Evolutionary conservation across 2,797 vertebrate species (phyloP), one percentile per base, ranked within the genome.

Genomic region (Falco novaeseelandiae): DNA sequence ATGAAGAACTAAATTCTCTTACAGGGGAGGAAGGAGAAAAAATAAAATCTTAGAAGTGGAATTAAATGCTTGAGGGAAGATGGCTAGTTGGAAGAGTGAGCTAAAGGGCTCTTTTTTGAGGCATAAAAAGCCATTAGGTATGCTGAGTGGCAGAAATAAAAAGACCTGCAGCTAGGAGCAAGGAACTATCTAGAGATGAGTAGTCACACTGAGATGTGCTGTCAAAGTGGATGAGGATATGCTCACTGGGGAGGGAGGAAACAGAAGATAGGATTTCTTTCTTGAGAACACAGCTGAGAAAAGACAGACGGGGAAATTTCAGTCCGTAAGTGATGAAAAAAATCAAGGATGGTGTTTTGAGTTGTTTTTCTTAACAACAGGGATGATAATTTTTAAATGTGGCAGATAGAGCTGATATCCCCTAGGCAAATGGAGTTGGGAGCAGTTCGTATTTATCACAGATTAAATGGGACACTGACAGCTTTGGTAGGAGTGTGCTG

Each of bases 291-390:
- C 63, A 82, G 62, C 51, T 84, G 80, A 95, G 81, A 40, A 93
- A 93, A 94, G 94, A 93, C 70, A 93, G 87, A 91, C 90, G 90
- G 40, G 80, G 62, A 88, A 93, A 80, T 87, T 88, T 90, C 40
- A 63, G 70, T 67, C 55, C 0, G 2, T 76, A 96, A 95, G 59
- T 92, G 94, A 97, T 66, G 77, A 95, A 73, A 90, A 94, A 84
- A 96, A 83, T 93, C 93, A 95, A 62, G 83, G 85, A 91, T 94
- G 66, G 62, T 79, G 49, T 90, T 96, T 77, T 79, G 85, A 93
- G 69, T 66, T 94, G 91, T 86, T 96, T 95, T 93, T 88, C 91
- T 91, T 90, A 91, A 94, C 82, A 95, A 96, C 87, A 90, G 83
- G 80, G 72, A 91, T 87, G 80, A 91, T 95, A 1, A 90, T 94